Evolutionary conservation across 2,888 invertebrate genomes (phyloP).

Genomic region (Tetramorium bicarinatum): DNA sequence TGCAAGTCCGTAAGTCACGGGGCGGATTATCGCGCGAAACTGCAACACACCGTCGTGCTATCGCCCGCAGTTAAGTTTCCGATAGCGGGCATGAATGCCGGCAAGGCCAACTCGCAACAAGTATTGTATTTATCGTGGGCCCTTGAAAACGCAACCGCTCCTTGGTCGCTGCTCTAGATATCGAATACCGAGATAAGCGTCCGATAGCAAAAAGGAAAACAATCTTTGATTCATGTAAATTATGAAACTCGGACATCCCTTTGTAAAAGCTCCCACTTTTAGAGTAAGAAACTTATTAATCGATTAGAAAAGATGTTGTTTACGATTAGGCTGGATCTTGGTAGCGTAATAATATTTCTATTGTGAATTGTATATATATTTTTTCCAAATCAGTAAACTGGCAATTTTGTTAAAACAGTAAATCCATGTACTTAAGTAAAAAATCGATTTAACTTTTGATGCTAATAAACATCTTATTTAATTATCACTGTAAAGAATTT

Average conservation of each 20-base stretch:
- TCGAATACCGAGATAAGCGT: background rate
- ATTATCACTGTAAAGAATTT: no score
- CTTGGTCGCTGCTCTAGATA: constrained; percentile 12
- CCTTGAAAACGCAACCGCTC: constrained; percentile 60
- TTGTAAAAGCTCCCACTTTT: background rate
- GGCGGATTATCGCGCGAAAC: constrained; percentile 60
- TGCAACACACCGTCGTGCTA: constrained; percentile 52
- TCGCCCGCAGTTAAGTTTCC: constrained; percentile 38
- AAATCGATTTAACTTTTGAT: no score
- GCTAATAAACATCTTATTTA: no score
- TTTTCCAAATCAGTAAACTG: no score
- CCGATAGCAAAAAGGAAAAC: background rate
- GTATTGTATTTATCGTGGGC: constrained; percentile 56
- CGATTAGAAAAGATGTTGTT: no score
- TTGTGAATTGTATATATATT: no score
- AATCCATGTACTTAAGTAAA: no score
- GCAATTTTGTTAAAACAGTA: no score
- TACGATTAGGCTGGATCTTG: no score
- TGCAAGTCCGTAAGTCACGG: background rate
- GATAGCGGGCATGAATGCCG: constrained; percentile 42
- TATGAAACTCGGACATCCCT: background rate
- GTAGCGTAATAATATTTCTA: no score
- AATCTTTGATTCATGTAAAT: constrained; percentile 13
- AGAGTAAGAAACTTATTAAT: background rate
- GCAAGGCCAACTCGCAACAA: constrained; percentile 63